Percentiles rank a stretch among this genome's conserved stretches.
These are phyloP conservation scores for Phyto melanocephala DNA, from an alignment of 2,888 invertebrate species.

Conservation along the genomic window DNA sequence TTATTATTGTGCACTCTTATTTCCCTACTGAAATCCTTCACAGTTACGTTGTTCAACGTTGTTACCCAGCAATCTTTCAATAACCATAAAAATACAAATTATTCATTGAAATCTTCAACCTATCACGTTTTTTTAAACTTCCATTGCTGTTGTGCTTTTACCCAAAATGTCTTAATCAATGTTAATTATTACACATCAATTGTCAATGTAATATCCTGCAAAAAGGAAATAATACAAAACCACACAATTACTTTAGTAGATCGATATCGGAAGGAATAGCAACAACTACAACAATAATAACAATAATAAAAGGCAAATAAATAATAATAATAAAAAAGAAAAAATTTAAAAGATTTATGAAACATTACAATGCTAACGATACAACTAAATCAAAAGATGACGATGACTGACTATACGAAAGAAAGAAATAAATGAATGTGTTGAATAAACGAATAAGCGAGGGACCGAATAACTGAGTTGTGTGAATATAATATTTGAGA, in stretches of 20 bases:
- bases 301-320: not conserved
- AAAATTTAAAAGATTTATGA: constrained; percentile 43
- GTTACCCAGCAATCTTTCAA: no score
- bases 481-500: not conserved
- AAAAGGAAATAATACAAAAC: constrained; percentile 52
- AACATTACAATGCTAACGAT: constrained; percentile 44
- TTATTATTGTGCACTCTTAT: no score
- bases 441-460: no score
- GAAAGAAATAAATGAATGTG: not conserved
- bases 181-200: constrained; percentile 61
- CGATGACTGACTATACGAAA: constrained; percentile 16
- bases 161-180: constrained; percentile 47
- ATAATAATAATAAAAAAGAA: not conserved
- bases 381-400: constrained; percentile 42
- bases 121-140: no score
- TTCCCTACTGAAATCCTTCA: no score
- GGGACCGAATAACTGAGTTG: not conserved
- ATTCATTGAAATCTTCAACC: no score
- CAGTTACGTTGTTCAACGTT: no score
- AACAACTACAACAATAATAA: constrained; percentile 8
- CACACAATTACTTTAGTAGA: constrained; percentile 53
- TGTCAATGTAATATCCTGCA: constrained; percentile 58
- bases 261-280: constrained; percentile 40
- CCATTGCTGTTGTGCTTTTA: not conserved
- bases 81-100: no score